Evolutionary conservation across 2,888 invertebrate species (phyloP), one percentile per base, ranked within the genome.

Genomic region (Stenurella melanura): DNA sequence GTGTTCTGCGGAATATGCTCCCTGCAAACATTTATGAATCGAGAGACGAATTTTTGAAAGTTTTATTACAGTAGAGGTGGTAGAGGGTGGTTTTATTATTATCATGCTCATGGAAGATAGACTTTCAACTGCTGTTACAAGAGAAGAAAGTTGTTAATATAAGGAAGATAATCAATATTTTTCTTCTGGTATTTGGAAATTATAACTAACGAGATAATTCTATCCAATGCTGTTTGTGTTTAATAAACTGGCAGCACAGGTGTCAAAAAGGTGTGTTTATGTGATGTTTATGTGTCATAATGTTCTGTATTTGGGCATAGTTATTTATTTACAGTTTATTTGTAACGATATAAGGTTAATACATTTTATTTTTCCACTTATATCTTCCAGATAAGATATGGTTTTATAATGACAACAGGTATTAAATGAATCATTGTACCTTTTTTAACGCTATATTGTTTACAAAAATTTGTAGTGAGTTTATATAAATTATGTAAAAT

Each of bases 401-500:
- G 19, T 17, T 61, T 21, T 21, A 50, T 21, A 50, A 15, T 30
- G 26, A 34, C 42, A 38, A 18, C 21, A 61, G 21, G 17, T 50
- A 15, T 19, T 63, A 21, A 72, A 63, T 72, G 72, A 63, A 12
- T 72, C 63, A 71, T 42, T 38, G 17, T 12, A 60, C 42, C 19
- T 10, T 19, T 34, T 12, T 7, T 42, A 26, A 42, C 3, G 50
- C 18, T 19, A 19, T 30, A 21, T 54, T 72, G 72, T 72, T 72
- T 72, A 72, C 72, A 63, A 63, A 72, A 72, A 72, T 63, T 54
- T 72, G 72, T 70, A 12, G 60, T 69, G 17, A n/a, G 21, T 58
- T 42, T 61, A n/a, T 17, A 19, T 50, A 19, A 15, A 26, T 26
- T 5, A 38, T 72, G 21, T 58, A 82, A 78, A 77, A 85, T 84